A percentile compares a stretch with the other conserved stretches of the same genome.
Evolutionary conservation across 1,140 invertebrate species (phyloP).

Genomic region (Leptinotarsa texana): DNA sequence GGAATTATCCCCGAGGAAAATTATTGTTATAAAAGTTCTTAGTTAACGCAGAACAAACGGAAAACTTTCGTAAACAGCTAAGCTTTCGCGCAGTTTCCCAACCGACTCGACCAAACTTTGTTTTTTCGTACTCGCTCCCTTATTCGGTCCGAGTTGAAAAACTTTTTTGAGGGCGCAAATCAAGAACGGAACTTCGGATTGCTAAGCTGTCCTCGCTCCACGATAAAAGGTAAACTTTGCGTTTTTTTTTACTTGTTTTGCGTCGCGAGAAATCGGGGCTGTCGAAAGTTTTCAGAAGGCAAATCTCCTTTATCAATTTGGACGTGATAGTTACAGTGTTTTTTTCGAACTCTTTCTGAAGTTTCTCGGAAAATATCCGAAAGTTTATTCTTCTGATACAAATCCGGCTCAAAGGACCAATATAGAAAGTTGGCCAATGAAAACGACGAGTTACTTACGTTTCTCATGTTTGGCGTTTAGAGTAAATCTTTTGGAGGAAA

Average conservation of each 20-base stretch:
- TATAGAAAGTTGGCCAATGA: no score
- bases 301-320: no score
- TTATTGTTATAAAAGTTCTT: neutral
- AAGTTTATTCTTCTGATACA: no score
- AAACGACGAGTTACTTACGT: no score
- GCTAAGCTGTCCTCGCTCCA: neutral
- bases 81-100: neutral
- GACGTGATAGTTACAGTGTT: no score
- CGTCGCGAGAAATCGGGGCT: no score
- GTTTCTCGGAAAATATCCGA: no score
- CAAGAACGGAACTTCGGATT: constrained; percentile 2
- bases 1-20: constrained; percentile 1
- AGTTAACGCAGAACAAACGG: neutral
- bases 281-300: no score
- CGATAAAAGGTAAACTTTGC: neutral
- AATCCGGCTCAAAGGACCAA: no score
- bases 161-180: neutral
- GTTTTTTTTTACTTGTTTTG: neutral
- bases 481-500: no score
- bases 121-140: neutral
- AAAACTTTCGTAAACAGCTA: constrained; percentile 5
- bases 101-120: neutral
- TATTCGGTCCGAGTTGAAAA: neutral
- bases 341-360: no score
- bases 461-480: no score